phyloP scores from a whole-genome alignment of 2,113 vertebrate genomes.

The Nothocercus nigrocapillus region DNA sequence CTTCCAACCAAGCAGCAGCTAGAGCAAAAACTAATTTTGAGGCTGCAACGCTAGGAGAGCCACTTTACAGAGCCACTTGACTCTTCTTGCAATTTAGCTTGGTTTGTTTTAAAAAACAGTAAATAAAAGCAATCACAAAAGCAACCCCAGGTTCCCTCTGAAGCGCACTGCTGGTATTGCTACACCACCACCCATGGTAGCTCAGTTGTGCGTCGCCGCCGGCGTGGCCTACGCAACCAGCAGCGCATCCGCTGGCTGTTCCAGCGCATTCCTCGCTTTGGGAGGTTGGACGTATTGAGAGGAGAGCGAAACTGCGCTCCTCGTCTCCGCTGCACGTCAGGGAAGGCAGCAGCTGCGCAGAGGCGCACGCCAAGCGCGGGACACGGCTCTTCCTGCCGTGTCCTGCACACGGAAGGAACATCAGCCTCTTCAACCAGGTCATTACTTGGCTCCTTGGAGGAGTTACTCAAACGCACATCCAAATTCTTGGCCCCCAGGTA shows the following conservation, averaged over 20 bases:
- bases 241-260: not conserved
- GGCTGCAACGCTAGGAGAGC: not conserved
- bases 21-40: not conserved
- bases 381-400: constrained; percentile 12
- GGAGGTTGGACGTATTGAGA: not conserved
- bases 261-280: not conserved
- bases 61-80: not conserved
- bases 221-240: not conserved
- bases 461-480: not conserved
- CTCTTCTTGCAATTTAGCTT: not conserved
- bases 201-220: not conserved
- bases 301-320: not conserved
- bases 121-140: not conserved
- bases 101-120: not conserved
- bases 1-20: not conserved
- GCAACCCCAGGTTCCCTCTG: not conserved
- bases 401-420: not conserved
- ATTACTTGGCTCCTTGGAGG: constrained; percentile 18
- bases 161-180: not conserved
- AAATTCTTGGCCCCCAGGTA: constrained; percentile 39
- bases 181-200: not conserved
- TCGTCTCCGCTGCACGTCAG: not conserved
- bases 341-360: constrained; percentile 47
- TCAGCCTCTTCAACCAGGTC: constrained; percentile 19
- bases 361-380: not conserved